phyloP scores from a whole-genome alignment of 2,113 vertebrate genomes.

The Zapornia atra region DNA sequence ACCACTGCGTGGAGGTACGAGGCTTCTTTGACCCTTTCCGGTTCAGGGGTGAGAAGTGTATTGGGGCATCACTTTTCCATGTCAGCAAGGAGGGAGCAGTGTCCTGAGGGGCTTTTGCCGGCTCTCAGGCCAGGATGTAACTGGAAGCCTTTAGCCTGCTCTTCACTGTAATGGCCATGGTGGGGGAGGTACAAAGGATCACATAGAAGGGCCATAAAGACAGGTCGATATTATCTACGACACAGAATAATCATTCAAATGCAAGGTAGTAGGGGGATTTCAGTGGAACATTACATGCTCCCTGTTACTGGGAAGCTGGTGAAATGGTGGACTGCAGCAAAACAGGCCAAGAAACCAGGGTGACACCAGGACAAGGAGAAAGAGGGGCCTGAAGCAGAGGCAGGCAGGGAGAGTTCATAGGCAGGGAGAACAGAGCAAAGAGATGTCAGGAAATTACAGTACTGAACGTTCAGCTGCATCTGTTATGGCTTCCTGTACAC shows the following conservation, averaged over 20 bases:
- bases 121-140: background rate
- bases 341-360: background rate
- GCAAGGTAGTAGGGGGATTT: background rate
- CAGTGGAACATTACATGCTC: background rate
- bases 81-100: background rate
- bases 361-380: background rate
- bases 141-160: background rate
- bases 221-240: background rate
- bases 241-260: background rate
- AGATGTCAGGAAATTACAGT: background rate
- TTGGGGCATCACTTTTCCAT: background rate
- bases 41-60: background rate
- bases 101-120: background rate
- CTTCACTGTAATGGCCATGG: accelerated
- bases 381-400: background rate
- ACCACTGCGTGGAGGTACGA: background rate
- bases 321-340: background rate
- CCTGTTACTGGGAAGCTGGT: background rate
- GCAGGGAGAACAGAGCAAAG: background rate
- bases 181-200: background rate
- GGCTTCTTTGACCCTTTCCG: background rate
- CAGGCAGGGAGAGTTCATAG: background rate
- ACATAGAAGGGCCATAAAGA: background rate
- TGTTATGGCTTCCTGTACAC: background rate
- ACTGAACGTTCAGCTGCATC: background rate